phyloP scores from a whole-genome alignment of 2,888 invertebrate genomes.

The Tribolium freemani region DNA sequence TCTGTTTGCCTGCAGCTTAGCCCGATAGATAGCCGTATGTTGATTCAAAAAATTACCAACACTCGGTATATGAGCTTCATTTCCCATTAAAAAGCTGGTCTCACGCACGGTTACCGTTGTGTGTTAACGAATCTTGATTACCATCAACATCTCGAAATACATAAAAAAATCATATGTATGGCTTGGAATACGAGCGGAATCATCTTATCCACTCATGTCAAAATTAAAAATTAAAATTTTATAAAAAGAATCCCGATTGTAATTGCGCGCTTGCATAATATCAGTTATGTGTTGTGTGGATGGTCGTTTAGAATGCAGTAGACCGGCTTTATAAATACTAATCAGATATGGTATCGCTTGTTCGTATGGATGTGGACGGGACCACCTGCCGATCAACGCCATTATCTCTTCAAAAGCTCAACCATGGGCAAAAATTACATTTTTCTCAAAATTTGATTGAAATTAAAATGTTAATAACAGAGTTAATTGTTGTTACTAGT shows the following conservation, averaged over 20 bases:
- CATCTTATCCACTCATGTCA: slow-evolving; percentile 13
- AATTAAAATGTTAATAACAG: too few species aligned
- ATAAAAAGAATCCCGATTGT: slow-evolving; percentile 45
- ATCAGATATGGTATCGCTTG: slow-evolving; percentile 52
- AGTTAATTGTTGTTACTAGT: too few species aligned
- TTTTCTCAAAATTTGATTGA: too few species aligned
- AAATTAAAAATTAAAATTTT: slow-evolving; percentile 50
- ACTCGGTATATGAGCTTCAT: neutral
- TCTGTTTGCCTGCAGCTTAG: slow-evolving; percentile 11
- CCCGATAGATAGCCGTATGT: neutral
- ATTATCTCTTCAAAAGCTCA: neutral
- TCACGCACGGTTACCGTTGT: slow-evolving; percentile 55
- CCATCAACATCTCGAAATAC: slow-evolving; percentile 24
- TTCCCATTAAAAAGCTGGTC: slow-evolving; percentile 46
- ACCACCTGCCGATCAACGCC: slow-evolving; percentile 47
- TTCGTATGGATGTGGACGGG: slow-evolving; percentile 46
- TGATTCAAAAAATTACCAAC: neutral
- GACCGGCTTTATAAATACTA: slow-evolving; percentile 55
- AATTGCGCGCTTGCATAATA: slow-evolving; percentile 50
- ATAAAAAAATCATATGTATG: slow-evolving; percentile 12
- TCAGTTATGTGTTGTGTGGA: slow-evolving; percentile 41
- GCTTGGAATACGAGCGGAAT: slow-evolving; percentile 1
- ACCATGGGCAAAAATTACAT: too few species aligned
- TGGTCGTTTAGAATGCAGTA: slow-evolving; percentile 52
- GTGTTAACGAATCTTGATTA: slow-evolving; percentile 56